phyloP scores from a whole-genome alignment of 2,113 vertebrate genomes.

The Spea multiplicata region DNA sequence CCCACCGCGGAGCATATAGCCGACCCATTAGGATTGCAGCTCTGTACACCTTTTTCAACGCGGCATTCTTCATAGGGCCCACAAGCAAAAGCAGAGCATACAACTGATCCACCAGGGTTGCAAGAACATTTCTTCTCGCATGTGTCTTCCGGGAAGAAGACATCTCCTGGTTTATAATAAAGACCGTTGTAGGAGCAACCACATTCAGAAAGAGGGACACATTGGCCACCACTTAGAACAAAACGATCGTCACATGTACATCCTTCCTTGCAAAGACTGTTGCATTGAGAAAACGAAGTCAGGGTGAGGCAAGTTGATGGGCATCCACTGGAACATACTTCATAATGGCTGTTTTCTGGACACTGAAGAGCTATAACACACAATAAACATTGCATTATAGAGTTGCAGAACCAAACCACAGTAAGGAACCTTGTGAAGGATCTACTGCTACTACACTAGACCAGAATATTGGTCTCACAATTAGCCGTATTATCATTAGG shows the following conservation, averaged over 20 bases:
- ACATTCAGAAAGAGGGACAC: conserved; percentile 54
- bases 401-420: background rate
- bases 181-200: conserved; percentile 50
- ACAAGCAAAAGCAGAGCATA: conserved; percentile 49
- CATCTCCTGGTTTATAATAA: conserved; percentile 52
- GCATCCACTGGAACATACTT: conserved; percentile 73
- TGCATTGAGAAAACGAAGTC: conserved; percentile 68
- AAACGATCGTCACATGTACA: conserved; percentile 70
- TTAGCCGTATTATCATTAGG: no score
- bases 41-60: conserved; percentile 48
- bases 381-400: background rate
- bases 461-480: background rate
- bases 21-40: conserved; percentile 49
- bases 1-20: conserved; percentile 52
- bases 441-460: background rate
- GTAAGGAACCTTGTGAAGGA: background rate
- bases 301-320: conserved; percentile 74
- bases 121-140: conserved; percentile 53
- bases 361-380: conserved; percentile 62
- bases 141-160: conserved; percentile 51
- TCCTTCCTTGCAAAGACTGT: conserved; percentile 72
- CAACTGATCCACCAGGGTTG: conserved; percentile 41
- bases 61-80: conserved; percentile 51
- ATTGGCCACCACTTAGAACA: conserved; percentile 63
- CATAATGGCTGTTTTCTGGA: conserved; percentile 68